Conservation (phyloP, 2,113 vertebrate species). For the Malurus alboscapulatus region DNA sequence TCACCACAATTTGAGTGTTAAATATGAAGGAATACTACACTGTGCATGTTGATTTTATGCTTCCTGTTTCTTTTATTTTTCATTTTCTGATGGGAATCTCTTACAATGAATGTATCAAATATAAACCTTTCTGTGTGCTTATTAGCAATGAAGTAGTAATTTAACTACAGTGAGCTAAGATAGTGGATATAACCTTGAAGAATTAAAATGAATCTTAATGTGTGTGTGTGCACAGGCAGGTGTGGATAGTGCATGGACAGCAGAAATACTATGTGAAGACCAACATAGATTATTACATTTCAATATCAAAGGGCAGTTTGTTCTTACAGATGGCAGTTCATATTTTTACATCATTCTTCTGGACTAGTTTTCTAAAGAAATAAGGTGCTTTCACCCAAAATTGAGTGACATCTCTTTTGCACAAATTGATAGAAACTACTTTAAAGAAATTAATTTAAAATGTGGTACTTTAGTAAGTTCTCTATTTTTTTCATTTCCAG, state of each 20-base stretch:
- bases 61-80: neutral
- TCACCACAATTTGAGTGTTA: neutral
- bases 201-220: neutral
- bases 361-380: neutral
- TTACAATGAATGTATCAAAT: neutral
- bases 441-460: neutral
- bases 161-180: neutral
- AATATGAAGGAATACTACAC: neutral
- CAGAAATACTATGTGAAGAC: neutral
- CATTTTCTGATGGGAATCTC: neutral
- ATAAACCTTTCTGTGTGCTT: neutral
- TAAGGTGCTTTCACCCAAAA: neutral
- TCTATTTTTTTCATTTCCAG: rapidly evolving
- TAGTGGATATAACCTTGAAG: neutral
- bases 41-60: neutral
- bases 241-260: neutral
- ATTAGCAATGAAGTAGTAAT: neutral
- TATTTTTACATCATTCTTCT: neutral
- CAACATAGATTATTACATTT: neutral
- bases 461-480: neutral
- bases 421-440: neutral
- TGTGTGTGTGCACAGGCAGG: rapidly evolving
- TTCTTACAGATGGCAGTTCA: neutral
- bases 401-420: neutral
- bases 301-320: neutral